Conservation (phyloP, 2,888 invertebrate genomes). For the Ectobius pallidus region DNA sequence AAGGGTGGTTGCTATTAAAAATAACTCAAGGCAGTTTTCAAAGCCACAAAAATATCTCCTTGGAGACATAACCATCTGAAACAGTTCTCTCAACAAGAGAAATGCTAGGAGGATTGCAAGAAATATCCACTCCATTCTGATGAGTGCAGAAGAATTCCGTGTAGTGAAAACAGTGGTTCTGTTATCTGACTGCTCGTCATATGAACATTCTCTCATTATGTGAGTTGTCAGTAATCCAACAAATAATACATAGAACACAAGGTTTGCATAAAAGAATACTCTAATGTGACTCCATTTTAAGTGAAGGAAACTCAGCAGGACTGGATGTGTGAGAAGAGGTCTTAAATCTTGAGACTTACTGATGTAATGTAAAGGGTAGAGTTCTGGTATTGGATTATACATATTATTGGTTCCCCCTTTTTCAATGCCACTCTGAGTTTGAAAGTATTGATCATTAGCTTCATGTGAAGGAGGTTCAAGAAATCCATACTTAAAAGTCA, state of each 20-base stretch:
- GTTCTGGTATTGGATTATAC: constrained; percentile 59
- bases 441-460: background rate
- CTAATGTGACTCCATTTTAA: constrained; percentile 79
- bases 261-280: constrained; percentile 56
- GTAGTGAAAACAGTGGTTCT: too few species aligned
- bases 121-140: background rate
- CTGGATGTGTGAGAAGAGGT: constrained; percentile 75
- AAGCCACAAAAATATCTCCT: constrained; percentile 19
- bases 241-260: constrained; percentile 72
- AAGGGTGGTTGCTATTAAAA: constrained; percentile 67
- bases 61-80: constrained; percentile 74
- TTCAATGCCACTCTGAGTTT: background rate
- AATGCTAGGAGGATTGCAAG: constrained; percentile 61
- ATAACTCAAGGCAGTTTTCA: constrained; percentile 78
- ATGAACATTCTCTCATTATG: constrained; percentile 58
- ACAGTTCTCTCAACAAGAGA: constrained; percentile 68
- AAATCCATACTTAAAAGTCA: constrained; percentile 23
- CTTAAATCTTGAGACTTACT: constrained; percentile 70
- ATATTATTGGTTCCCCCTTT: background rate
- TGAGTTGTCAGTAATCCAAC: constrained; percentile 71
- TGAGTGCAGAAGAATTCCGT: too few species aligned
- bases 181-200: background rate
- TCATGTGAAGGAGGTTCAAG: background rate
- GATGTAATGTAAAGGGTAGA: constrained; percentile 75
- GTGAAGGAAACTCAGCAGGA: constrained; percentile 78